Conservation (phyloP, 2,888 invertebrate species). For the Callinectes sapidus region DNA sequence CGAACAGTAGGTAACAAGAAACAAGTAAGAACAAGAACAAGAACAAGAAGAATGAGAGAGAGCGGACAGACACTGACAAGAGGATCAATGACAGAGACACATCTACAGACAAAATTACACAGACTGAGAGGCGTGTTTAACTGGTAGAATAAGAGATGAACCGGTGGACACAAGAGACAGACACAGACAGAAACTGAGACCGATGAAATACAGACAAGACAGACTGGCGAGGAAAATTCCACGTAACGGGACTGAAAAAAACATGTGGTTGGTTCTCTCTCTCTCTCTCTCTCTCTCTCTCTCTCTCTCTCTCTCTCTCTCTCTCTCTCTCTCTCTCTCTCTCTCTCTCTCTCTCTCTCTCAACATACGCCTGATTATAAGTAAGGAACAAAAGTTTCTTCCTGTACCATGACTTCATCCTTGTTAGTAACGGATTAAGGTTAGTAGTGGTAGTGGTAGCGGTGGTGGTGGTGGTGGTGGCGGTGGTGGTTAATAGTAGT, state of each 20-base stretch:
- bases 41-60: too few species aligned
- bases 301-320: background rate
- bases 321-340: background rate
- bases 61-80: background rate
- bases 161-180: background rate
- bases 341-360: background rate
- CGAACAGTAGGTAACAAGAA: too few species aligned
- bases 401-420: background rate
- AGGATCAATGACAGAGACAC: background rate
- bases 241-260: conserved; percentile 14
- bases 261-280: background rate
- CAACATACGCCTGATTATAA: background rate
- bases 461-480: background rate
- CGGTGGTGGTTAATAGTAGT: too few species aligned
- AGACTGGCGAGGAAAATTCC: background rate
- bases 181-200: too few species aligned
- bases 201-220: background rate
- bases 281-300: background rate
- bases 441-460: background rate
- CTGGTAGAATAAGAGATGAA: background rate
- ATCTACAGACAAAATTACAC: background rate
- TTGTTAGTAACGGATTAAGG: conserved; percentile 11
- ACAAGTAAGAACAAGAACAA: too few species aligned
- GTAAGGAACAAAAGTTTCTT: background rate
- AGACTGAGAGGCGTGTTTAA: background rate